phyloP scores from a whole-genome alignment of 2,888 invertebrate species.

The Itoplectis maculator region DNA sequence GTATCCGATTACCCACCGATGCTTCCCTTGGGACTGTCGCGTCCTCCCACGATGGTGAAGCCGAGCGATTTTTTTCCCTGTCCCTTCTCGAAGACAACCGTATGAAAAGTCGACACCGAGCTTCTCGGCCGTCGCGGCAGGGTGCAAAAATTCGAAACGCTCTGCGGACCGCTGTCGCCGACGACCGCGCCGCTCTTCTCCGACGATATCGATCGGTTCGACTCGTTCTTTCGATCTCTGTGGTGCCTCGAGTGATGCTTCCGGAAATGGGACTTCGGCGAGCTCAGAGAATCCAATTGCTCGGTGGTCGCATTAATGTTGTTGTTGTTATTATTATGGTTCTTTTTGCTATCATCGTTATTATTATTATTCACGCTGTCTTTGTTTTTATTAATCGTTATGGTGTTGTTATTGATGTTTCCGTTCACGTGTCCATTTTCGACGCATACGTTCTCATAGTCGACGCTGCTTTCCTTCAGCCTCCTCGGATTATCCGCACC shows the following conservation, averaged over 20 bases:
- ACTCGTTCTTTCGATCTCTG: conserved; percentile 76
- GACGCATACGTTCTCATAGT: conserved; percentile 87
- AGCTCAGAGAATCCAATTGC: conserved; percentile 75
- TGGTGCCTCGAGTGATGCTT: conserved; percentile 78
- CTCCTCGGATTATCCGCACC: conserved; percentile 76
- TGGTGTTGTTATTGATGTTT: conserved; percentile 71
- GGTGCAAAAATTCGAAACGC: conserved; percentile 89
- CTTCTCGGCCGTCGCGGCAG: conserved; percentile 90
- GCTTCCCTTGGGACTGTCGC: conserved; percentile 93
- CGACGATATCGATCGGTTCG: conserved; percentile 76
- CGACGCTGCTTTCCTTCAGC: conserved; percentile 90
- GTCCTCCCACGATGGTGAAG: conserved; percentile 95
- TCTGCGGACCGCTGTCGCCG: conserved; percentile 75
- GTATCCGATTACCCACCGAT: conserved; percentile 85
- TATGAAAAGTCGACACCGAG: conserved; percentile 89
- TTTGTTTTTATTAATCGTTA: conserved; percentile 20
- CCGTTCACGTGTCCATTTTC: conserved; percentile 85
- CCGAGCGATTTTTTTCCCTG: conserved; percentile 93
- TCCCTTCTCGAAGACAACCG: conserved; percentile 92
- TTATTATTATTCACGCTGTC: conserved; percentile 12
- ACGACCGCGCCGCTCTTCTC: conserved; percentile 72
- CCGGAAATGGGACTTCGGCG: conserved; percentile 83
- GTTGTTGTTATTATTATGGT: neutral
- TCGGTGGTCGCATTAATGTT: neutral
- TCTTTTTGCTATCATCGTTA: conserved; percentile 3